Evolutionary conservation across 2,113 vertebrate species (phyloP), one percentile per base, ranked within the genome.

Genomic region (Tautogolabrus adspersus): DNA sequence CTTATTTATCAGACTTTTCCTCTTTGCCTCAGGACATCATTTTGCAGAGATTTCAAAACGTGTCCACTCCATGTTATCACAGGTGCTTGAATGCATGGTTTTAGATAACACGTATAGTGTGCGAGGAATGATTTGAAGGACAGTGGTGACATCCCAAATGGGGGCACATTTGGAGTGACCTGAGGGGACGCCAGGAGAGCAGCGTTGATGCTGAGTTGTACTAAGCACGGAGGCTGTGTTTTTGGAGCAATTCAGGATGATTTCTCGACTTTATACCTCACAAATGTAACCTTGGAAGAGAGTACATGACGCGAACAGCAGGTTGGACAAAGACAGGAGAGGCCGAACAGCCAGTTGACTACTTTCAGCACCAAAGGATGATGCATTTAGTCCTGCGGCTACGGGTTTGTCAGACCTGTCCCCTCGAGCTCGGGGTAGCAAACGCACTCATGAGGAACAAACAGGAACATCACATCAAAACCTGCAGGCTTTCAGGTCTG

Each of bases 331-430:
- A 54, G 3, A 19, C 19, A 47, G 15, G 37, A 34, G 10, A 47
- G 54, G 64, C 54, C 60, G 11, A 19, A 54, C 54, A n/a, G n/a
- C 12, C 57, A 68, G 58, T 22, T 47, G 8, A 15, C 58, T 38
- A 2, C 65, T 9, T 42, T 12, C 61, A 26, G 44, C 58, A 60
- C 16, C 19, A 19, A 15, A 47, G 19, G 70, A 75, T 72, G 81
- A 80, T 34, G 66, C 6, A 30, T 63, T 26, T 57, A 5, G 46
- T 77, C 81, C 65, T n/a, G 72, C 68, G 69, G 79, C 77, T 16
- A 11, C 0, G 11, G 34, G 8, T 87, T 84, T 77, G 81, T 89
- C 81, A 89, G 81, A 75, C 67, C 67, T 55, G 74, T 16, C 66
- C 59, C 77, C 69, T 7, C 26, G 4, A 56, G 66, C 56, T 49